phyloP scores from a whole-genome alignment of 2,113 vertebrate species.

The Hoplias malabaricus region DNA sequence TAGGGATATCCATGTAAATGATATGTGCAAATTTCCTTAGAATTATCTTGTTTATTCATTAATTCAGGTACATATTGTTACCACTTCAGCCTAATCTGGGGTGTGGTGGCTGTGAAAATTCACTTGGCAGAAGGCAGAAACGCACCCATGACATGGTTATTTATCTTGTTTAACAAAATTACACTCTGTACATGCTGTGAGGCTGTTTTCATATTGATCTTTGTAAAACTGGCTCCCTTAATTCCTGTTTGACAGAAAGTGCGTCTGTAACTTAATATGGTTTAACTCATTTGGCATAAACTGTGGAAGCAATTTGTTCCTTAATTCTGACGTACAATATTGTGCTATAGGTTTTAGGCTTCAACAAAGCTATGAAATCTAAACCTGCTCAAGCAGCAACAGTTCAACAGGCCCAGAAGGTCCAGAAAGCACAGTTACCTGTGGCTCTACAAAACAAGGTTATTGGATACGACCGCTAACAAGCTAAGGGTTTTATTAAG shows the following conservation, averaged over 20 bases:
- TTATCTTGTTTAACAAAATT: too few species aligned
- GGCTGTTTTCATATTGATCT: too few species aligned
- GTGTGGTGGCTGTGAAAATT: too few species aligned
- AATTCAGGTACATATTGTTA: too few species aligned
- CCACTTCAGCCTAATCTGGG: too few species aligned
- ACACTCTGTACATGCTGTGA: too few species aligned
- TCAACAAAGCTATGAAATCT: constrained; percentile 21
- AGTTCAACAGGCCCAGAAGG: constrained; percentile 40
- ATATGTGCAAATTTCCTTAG: too few species aligned
- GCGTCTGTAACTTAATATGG: not conserved
- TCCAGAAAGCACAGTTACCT: constrained; percentile 37
- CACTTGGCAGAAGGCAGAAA: too few species aligned
- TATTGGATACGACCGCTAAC: constrained; percentile 24
- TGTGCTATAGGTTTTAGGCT: constrained; percentile 32
- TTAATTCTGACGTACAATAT: constrained; percentile 9
- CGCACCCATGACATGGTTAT: too few species aligned
- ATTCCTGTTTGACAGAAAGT: not conserved
- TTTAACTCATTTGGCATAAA: not conserved
- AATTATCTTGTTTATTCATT: too few species aligned
- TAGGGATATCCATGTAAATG: too few species aligned
- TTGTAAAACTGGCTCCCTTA: too few species aligned
- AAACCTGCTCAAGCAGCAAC: not conserved
- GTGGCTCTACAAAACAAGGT: constrained; percentile 38
- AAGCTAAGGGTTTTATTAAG: constrained; percentile 16
- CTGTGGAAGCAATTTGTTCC: not conserved